Conservation (phyloP, 1,140 invertebrate genomes). For the Hirudo medicinalis region DNA sequence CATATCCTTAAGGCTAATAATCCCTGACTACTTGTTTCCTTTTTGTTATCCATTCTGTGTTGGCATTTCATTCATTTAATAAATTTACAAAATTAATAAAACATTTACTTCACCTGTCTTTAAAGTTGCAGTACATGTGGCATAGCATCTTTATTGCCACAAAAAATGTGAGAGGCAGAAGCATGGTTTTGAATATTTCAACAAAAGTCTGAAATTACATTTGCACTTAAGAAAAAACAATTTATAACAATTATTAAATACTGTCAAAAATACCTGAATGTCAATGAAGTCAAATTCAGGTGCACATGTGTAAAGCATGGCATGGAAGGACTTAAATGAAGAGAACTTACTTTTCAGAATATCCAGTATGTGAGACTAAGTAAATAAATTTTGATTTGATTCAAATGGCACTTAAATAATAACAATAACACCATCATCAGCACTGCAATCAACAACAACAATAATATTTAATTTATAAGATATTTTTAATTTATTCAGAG, state of each 20-base stretch:
- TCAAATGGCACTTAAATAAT: not conserved
- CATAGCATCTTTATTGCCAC: not conserved
- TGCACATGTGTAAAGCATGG: conserved; percentile 67
- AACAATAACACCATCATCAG: not conserved
- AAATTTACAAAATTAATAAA: not conserved
- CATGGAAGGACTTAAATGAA: conserved; percentile 63
- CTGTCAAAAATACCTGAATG: conserved; percentile 31
- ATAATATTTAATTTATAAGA: too few species aligned
- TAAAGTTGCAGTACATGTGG: not conserved
- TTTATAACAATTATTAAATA: not conserved
- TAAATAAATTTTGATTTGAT: not conserved
- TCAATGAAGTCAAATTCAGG: conserved; percentile 66
- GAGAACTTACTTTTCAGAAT: conserved; percentile 62
- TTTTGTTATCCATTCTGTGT: too few species aligned
- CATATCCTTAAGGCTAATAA: too few species aligned
- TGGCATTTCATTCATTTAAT: not conserved
- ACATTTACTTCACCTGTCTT: conserved; percentile 7
- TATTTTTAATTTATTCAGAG: too few species aligned
- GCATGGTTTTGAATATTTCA: conserved; percentile 2
- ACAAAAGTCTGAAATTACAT: not conserved
- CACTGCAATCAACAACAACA: too few species aligned
- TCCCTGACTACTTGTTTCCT: too few species aligned
- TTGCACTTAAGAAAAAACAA: not conserved
- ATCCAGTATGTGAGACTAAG: conserved; percentile 59
- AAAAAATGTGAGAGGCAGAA: not conserved